Percentiles rank a stretch among this genome's conserved stretches.
These are phyloP conservation scores for Monarcha castaneiventris DNA, from an alignment of 2,113 vertebrate species.

Conservation along the genomic window DNA sequence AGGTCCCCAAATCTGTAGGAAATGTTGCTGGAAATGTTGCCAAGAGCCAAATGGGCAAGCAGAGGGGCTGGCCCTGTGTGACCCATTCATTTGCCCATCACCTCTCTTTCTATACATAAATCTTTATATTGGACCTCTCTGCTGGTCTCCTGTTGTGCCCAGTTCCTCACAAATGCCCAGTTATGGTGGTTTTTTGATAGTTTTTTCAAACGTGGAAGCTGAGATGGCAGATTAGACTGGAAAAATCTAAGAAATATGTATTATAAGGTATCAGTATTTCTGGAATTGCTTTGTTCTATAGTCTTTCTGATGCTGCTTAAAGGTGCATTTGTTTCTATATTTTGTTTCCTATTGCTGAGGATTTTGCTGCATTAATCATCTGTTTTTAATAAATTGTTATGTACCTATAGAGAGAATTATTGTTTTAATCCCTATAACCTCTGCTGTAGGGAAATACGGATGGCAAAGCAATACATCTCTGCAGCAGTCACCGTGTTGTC, in stretches of 20 bases:
- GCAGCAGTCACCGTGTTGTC: background rate
- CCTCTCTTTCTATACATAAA: background rate
- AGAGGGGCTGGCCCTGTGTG: background rate
- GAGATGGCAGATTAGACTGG: background rate
- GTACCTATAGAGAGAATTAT: background rate
- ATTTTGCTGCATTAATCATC: background rate
- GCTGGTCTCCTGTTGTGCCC: background rate
- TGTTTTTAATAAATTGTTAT: background rate
- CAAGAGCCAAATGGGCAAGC: background rate
- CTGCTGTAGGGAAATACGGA: background rate
- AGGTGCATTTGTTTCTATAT: background rate
- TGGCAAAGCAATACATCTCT: background rate
- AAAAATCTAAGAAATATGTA: background rate
- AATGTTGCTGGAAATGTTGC: background rate
- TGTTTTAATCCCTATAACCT: background rate
- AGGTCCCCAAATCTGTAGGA: background rate
- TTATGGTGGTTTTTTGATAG: rapidly evolving
- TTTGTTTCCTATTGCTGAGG: background rate
- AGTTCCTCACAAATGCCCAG: background rate
- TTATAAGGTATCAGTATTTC: background rate
- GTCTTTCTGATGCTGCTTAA: background rate
- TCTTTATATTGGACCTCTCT: background rate
- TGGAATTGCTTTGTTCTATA: background rate
- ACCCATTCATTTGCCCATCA: background rate
- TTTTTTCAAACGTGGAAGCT: background rate